Base-by-base conservation (phyloP, 2,797 vertebrate species). In the Alosa sapidissima region DNA sequence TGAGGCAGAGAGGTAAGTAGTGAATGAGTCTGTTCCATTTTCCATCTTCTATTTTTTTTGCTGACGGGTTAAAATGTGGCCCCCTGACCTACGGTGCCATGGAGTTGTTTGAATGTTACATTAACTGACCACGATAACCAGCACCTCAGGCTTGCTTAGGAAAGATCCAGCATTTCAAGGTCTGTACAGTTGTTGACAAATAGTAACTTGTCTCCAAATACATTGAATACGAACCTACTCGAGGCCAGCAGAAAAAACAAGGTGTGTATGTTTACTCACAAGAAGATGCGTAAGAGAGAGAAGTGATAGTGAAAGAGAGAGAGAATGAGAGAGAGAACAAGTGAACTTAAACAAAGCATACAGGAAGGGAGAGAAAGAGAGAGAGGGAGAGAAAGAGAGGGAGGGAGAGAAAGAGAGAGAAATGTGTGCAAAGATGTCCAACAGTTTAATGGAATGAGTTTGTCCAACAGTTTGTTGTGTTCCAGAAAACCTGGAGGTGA, bases 251-350 rank as follows among this genome's bases (percentile, higher is more conserved):
- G 93, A 92, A 93, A 89, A 92, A 93, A 94, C 13, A 41, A 14
- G 33, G 62, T 36, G 62, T 33, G 10, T 6, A 24, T 28, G 28
- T 52, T 14, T 3, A 13, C 95, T 92, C 95, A 96, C 94, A 92
- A 93, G 93, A 94, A 94, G 92, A 94, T 93, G 92, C 91, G 93
- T 93, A 91, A 91, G 91, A 92, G 21, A 62, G 21, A 9, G 2
- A 28, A 13, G n/a, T 13, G 45, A 47, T 19, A 49, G 58, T 21
- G 14, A 62, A 33, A 51, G 81, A 36, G 81, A 33, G 51, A 78
- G 10, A 14, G 54, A 1, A 6, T 11, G 82, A 65, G 86, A 88
- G 47, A 52, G 82, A 49, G 51, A 8, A 51, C 49, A 51, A 55
- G 82, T 13, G 52, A 55, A 16, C 14, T 51, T 55, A 19, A 55